phyloP scores from a whole-genome alignment of 1,140 invertebrate genomes.

The Musca domestica region DNA sequence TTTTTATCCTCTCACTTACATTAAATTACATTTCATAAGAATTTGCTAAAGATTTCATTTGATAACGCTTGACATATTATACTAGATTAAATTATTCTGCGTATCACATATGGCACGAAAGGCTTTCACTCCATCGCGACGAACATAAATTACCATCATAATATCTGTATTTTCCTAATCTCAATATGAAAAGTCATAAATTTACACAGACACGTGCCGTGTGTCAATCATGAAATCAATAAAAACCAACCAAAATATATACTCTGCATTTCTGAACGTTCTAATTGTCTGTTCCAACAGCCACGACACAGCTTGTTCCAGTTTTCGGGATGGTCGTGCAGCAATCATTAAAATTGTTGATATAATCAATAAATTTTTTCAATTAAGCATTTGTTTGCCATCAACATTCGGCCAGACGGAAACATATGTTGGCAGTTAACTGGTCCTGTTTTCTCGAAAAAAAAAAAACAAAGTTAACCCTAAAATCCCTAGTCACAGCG shows the following conservation, averaged over 20 bases:
- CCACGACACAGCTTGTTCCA: not conserved
- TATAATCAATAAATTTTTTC: slow-evolving; percentile 27
- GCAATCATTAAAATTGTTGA: slow-evolving; percentile 26
- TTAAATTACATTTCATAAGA: too few relatives aligned
- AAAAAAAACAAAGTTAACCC: not conserved
- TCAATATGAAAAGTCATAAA: slow-evolving; percentile 1
- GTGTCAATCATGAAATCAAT: slow-evolving; percentile 14
- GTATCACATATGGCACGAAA: too few relatives aligned
- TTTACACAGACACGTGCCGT: not conserved
- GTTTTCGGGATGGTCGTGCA: not conserved
- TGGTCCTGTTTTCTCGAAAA: not conserved
- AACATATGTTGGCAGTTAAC: slow-evolving; percentile 1
- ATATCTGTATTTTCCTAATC: too few relatives aligned
- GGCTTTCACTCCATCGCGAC: too few relatives aligned
- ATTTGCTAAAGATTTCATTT: too few relatives aligned
- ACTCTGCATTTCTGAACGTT: not conserved
- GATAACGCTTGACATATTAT: too few relatives aligned
- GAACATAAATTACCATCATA: too few relatives aligned
- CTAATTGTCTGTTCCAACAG: not conserved
- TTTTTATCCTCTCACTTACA: too few relatives aligned
- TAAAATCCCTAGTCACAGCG: not conserved
- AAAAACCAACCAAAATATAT: not conserved
- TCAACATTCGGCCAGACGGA: not conserved
- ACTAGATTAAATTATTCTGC: too few relatives aligned
- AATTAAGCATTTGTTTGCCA: slow-evolving; percentile 9